These are phyloP conservation scores for Andrena haemorrhoa DNA, from an alignment of 2,888 invertebrate genomes.

Conservation along the genomic window DNA sequence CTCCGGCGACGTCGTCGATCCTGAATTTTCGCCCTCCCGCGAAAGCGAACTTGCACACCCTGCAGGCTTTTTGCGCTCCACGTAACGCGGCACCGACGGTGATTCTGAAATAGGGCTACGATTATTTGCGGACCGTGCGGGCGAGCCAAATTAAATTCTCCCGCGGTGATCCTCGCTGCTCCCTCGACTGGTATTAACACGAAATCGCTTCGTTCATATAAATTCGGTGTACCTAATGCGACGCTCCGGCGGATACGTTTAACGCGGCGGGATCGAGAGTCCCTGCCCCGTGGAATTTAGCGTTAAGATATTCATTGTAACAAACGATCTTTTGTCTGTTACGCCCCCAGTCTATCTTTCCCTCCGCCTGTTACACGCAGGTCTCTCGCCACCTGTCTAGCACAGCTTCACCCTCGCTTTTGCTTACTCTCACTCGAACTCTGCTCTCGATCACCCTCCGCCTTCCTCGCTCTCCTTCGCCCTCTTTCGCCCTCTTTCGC, in stretches of 20 bases:
- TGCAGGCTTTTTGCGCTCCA: neutral
- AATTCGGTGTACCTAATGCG: conserved; percentile 29
- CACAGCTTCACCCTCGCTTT: conserved; percentile 37
- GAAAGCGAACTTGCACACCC: neutral
- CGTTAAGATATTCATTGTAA: conserved; percentile 21
- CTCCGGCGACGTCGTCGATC: no score
- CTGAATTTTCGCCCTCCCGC: neutral
- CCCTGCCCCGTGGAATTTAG: neutral
- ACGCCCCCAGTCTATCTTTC: neutral
- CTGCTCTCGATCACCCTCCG: conserved; percentile 53
- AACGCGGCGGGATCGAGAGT: neutral
- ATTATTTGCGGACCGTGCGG: conserved; percentile 6
- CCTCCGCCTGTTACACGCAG: neutral
- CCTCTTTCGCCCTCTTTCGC: conserved; percentile 25
- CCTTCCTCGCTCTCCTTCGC: conserved; percentile 28
- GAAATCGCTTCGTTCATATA: conserved; percentile 19
- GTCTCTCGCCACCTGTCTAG: conserved; percentile 21
- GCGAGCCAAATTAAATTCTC: conserved; percentile 28
- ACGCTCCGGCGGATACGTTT: conserved; percentile 16
- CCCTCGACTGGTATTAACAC: conserved; percentile 1
- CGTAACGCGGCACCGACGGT: neutral
- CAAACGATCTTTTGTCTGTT: neutral
- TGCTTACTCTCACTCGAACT: conserved; percentile 50
- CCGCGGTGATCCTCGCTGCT: neutral
- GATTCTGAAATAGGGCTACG: conserved; percentile 1